These are phyloP conservation scores for Grus americana DNA, from an alignment of 2,113 vertebrate genomes.

Conservation along the genomic window DNA sequence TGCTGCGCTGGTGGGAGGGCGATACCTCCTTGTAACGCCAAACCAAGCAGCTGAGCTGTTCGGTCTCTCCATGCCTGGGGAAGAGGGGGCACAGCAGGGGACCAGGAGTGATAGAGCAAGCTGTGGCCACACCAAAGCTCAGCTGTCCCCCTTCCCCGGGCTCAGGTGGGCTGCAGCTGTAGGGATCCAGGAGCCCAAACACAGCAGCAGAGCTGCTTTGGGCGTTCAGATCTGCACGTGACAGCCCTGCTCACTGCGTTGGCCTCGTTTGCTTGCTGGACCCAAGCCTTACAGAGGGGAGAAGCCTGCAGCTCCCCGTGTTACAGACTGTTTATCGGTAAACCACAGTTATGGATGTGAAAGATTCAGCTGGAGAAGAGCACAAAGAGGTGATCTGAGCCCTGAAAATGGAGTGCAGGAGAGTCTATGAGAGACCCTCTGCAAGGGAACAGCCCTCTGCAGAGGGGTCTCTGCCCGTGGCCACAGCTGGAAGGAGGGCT, in stretches of 20 bases:
- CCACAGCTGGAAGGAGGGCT: not conserved
- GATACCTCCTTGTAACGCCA: not conserved
- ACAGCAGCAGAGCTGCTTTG: not conserved
- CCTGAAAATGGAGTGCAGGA: not conserved
- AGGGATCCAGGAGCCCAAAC: not conserved
- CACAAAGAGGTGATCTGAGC: not conserved
- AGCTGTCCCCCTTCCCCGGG: not conserved
- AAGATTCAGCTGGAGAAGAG: not conserved
- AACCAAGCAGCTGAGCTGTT: fast-evolving
- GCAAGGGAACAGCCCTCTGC: not conserved
- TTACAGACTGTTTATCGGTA: not conserved
- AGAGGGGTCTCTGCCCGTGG: not conserved
- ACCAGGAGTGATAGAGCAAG: not conserved
- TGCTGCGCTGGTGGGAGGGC: not conserved
- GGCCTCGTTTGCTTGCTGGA: not conserved
- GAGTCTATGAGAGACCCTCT: not conserved
- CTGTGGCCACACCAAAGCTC: not conserved
- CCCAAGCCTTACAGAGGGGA: not conserved
- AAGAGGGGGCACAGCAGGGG: not conserved
- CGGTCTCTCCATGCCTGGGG: not conserved
- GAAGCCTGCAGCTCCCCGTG: not conserved
- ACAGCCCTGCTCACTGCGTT: not conserved
- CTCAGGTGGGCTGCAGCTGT: not conserved
- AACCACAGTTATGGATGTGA: not conserved
- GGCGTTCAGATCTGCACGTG: not conserved